Base-by-base conservation (phyloP, 2,797 vertebrate genomes). In the Clarias pachynema region DNA sequence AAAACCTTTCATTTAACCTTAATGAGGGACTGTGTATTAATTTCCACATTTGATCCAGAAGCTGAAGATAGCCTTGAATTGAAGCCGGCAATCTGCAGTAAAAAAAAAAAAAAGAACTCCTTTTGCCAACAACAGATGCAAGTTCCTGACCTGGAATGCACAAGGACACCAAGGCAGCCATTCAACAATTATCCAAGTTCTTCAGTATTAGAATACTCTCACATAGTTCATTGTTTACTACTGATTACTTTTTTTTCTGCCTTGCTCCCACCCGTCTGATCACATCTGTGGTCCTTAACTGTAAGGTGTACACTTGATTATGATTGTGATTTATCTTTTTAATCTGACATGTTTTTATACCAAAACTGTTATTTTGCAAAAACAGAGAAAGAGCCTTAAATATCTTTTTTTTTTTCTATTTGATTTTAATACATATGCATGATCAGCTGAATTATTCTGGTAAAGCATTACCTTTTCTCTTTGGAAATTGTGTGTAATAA, bases 341-440 rank as follows among this genome's bases (percentile, higher is more conserved):
- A 77, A 12, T 62, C 24, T 40, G 56, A 57, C 9, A 34, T 5
- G 22, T 29, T 5, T 75, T 34, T 57, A n/a, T 60, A n/a, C 4
- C 20, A 37, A 18, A 34, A 5, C 56, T 77, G 16, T 57, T 20
- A 62, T 9, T 68, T 70, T 79, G 18, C 29, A 66, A 59, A 7
- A 31, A 79, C 31, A 79, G 40, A 85, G 57, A 81, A 72, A 10
- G 34, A 86, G 59, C 12, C 40, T 75, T 66, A 79, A 44, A 26
- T 37, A 62, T 80, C 15, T 70, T 44, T 69, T 78, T 81, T 70
- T 69, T 80, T 81, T 59, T 65, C 44, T 88, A 84, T 83, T 85
- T 86, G 82, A 86, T 87, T 91, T 91, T 88, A 89, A 90, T 88
- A 87, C 37, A 83, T 44, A 81, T 87, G 74, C 78, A 87, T 65